Evolutionary conservation across 2,797 vertebrate species (phyloP), one percentile per base, ranked within the genome.

Genomic region (Melopsittacus undulatus): DNA sequence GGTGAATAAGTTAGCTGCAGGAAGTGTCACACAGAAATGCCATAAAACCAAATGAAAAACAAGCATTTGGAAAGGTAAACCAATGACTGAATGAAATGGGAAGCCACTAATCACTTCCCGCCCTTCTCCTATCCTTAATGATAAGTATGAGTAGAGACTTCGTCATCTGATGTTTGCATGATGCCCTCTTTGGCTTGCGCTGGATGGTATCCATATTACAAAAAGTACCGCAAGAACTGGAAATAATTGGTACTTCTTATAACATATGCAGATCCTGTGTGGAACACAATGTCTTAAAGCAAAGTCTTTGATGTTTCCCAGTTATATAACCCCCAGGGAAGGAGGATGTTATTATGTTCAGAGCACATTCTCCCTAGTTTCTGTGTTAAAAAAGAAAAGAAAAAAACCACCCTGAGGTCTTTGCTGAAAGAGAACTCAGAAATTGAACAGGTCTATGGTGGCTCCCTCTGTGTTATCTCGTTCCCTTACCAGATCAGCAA

Each of bases 241-340:
- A 96, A 96, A 89, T 96, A 95, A 96, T 95, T 97, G 91, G 66
- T 92, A 86, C 87, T 82, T 92, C 86, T 92, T 87, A 61, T 48
- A 96, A 86, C 89, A 93, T 69, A 94, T 89, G 87, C 89, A 91
- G 91, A 91, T 96, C 84, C 69, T 74, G 62, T 2, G 6, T 79
- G 85, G 84, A 94, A 93, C 87, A 94, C 89, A 83, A 72, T 83
- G 87, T 96, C 59, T 88, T 85, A 94, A 77, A 93, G 84, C 46
- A 59, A 74, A 61, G 69, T 36, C 94, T 96, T 96, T 93, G 89
- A 94, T 91, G 89, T 93, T 83, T 85, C 69, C 69, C 94, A 90
- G 95, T 96, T 96, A 95, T 69, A 83, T 76, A 95, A 92, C 49
- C 69, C 61, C 27, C 36, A 42, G 89, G 89, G 82, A 92, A 91